Evolutionary conservation across 2,113 vertebrate species (phyloP).

Genomic region (Brienomyrus longianalis): DNA sequence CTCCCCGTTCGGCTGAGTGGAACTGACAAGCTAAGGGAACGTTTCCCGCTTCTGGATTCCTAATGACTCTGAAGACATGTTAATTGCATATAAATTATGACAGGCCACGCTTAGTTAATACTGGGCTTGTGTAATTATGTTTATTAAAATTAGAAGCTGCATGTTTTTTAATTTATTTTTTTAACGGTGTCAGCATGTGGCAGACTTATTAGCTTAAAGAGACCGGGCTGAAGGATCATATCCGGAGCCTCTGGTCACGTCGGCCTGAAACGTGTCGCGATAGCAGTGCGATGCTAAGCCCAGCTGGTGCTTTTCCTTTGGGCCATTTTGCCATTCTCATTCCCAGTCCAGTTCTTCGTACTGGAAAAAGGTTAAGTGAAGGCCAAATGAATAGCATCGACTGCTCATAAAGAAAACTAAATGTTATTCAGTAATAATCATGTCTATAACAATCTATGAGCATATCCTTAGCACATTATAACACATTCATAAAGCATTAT

Average conservation of each 20-base stretch:
- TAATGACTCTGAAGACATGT: slow-evolving; percentile 14
- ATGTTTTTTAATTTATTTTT: neutral
- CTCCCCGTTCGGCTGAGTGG: neutral
- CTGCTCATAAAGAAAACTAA: neutral
- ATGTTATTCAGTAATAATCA: neutral
- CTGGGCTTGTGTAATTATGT: slow-evolving; percentile 11
- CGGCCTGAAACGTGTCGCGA: neutral
- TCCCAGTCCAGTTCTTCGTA: neutral
- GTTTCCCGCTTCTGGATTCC: neutral
- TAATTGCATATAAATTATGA: slow-evolving; percentile 15
- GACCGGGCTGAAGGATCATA: neutral
- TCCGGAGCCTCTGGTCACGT: neutral
- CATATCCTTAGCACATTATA: too few species aligned
- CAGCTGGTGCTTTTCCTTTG: neutral
- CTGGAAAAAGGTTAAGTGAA: neutral
- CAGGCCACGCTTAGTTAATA: slow-evolving; percentile 9
- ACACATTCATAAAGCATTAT: too few species aligned
- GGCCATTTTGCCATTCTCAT: neutral
- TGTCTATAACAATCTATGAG: too few species aligned
- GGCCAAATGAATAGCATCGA: neutral
- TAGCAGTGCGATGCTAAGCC: neutral
- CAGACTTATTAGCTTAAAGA: neutral
- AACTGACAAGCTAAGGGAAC: neutral
- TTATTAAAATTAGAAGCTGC: neutral
- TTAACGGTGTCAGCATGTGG: neutral